Evolutionary conservation across 2,113 vertebrate species (phyloP), one percentile per base, ranked within the genome.

Genomic region (Pedetes capensis): DNA sequence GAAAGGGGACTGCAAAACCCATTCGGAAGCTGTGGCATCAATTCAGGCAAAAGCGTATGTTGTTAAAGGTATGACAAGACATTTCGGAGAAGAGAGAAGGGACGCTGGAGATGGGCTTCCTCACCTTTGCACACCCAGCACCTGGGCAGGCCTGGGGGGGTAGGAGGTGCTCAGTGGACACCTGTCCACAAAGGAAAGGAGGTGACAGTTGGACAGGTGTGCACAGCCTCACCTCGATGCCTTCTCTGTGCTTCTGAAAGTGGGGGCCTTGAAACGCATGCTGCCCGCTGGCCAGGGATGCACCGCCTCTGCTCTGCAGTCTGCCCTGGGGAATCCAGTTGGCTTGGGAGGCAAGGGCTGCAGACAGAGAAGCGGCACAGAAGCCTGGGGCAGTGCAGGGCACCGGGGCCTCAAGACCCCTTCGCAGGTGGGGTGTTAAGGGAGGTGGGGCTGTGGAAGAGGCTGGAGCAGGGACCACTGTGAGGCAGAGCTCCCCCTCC

Each of bases 191-290:
- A 22, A 29, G 74, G 44, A 13, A n/a, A 22, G 6, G 29, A 39
- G 18, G 55, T 57, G 6, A 37, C 5, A 17, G 14, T 2, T 1
- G 23, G n/a, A 44, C 7, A 0, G 6, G 1, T 1, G 13, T 7
- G 22, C 5, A 16, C 11, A 13, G 17, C 5, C 0, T 20, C 39
- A 59, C 5, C 29, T 27, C 32, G 18, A 17, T 3, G 3, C 16
- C 51, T n/a, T 13, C n/a, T 10, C 63, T 72, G 69, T 34, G 34
- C 14, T 44, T 23, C 22, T 55, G 22, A 49, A 51, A 29, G 51
- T 68, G 16, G 68, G n/a, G n/a, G 8, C 29, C 3, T 0, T 12
- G 14, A 11, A 59, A 37, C 44, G 2, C 3, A 0, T 1, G 18
- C 5, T 61, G 8, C 47, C 17, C 27, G 4, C 9, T 11, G 12